These are phyloP conservation scores for Sandelia bainsii DNA, from an alignment of 2,797 vertebrate species.

Conservation along the genomic window DNA sequence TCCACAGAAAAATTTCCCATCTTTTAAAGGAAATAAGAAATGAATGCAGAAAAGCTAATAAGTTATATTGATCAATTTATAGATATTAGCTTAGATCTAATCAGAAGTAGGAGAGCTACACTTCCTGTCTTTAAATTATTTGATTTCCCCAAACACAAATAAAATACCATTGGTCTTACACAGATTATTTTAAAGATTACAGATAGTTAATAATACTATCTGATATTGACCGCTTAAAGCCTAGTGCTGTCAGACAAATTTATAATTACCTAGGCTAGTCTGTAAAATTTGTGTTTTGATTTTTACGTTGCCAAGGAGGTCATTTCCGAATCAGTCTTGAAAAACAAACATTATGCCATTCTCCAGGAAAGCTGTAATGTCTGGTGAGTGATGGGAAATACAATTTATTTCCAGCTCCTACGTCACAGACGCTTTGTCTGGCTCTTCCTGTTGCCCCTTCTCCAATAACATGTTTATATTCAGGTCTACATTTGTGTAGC, in stretches of 20 bases:
- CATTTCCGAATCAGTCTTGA: conserved; percentile 44
- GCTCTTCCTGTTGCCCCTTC: conserved; percentile 70
- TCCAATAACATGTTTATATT: conserved; percentile 80
- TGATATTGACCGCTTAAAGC: background rate
- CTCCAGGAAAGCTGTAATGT: conserved; percentile 52
- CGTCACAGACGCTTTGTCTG: conserved; percentile 74
- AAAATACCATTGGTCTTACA: background rate
- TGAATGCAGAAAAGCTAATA: conserved; percentile 30
- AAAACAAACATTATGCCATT: conserved; percentile 54
- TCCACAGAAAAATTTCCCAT: background rate
- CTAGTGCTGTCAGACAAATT: background rate
- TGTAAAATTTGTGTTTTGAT: conserved; percentile 7
- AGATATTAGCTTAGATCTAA: background rate
- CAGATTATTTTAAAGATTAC: background rate
- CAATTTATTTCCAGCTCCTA: conserved; percentile 67
- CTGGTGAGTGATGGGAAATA: conserved; percentile 63
- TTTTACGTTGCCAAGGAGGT: conserved; percentile 7
- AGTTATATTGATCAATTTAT: conserved; percentile 29
- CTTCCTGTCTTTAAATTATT: background rate
- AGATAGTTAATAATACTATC: background rate
- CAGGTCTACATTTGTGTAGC: conserved; percentile 74
- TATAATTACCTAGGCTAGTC: background rate
- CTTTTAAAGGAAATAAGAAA: conserved; percentile 12
- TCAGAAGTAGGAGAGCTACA: background rate
- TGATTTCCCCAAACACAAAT: background rate